phyloP scores from a whole-genome alignment of 2,113 vertebrate species.

The Balaeniceps rex region DNA sequence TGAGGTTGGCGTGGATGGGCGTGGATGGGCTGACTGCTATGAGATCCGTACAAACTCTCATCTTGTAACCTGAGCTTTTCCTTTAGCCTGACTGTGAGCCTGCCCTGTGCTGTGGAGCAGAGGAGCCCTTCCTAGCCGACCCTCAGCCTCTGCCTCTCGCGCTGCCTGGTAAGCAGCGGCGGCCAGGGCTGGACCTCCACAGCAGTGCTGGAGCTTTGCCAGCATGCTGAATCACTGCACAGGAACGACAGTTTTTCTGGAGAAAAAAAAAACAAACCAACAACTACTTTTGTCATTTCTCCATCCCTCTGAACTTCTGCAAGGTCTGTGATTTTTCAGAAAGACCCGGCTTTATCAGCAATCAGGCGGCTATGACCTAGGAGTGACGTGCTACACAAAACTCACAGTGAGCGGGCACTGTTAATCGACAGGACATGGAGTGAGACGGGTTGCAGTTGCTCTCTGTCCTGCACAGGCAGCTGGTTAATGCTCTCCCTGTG shows the following conservation, averaged over 20 bases:
- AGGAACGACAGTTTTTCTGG: neutral
- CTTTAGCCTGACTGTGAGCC: neutral
- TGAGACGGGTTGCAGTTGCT: neutral
- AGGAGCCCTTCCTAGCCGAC: neutral
- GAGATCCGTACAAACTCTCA: accelerated
- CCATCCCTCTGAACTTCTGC: neutral
- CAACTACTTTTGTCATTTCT: neutral
- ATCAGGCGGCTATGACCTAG: neutral
- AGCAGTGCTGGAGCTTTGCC: neutral
- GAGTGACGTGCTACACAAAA: neutral
- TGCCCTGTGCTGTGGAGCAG: neutral
- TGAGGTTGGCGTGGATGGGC: neutral
- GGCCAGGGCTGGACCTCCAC: neutral
- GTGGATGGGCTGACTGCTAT: neutral
- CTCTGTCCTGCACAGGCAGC: neutral
- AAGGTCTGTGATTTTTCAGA: neutral
- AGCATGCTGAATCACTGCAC: neutral
- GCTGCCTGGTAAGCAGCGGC: accelerated
- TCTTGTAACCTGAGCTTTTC: neutral
- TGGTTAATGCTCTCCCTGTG: neutral
- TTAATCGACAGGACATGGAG: accelerated
- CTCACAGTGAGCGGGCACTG: accelerated
- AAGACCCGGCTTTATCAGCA: neutral
- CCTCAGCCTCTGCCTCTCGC: neutral
- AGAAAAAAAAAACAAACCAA: neutral